A percentile compares a stretch with the other conserved stretches of the same genome.
phyloP scores from a whole-genome alignment of 2,888 invertebrate species.

The Stenolophus ochropezus region DNA sequence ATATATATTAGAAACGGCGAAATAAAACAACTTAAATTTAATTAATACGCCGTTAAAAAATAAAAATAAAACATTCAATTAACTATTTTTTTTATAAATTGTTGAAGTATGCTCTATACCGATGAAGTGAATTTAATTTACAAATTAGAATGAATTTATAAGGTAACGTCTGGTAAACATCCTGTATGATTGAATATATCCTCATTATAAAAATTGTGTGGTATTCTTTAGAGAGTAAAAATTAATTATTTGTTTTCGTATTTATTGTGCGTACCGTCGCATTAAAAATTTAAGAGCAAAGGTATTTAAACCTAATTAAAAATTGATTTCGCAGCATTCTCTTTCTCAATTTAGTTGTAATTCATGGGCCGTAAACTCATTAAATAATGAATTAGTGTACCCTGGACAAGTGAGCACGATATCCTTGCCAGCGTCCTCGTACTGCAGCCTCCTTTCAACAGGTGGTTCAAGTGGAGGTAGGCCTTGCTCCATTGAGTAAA shows the following conservation, averaged over 20 bases:
- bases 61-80: too few relatives aligned
- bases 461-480: slow-evolving; percentile 73
- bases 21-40: neutral
- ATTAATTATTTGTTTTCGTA: neutral
- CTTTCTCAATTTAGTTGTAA: slow-evolving; percentile 3
- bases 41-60: neutral
- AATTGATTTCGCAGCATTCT: neutral
- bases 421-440: slow-evolving; percentile 70
- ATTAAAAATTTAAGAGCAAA: neutral
- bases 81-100: too few relatives aligned
- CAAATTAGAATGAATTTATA: too few relatives aligned
- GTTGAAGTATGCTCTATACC: too few relatives aligned
- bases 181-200: too few relatives aligned
- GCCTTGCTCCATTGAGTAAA: slow-evolving; percentile 75
- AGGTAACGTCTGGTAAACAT: too few relatives aligned
- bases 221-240: neutral
- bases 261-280: neutral
- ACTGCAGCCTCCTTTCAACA: slow-evolving; percentile 71
- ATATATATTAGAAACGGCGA: neutral
- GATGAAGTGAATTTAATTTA: too few relatives aligned
- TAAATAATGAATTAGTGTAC: slow-evolving; percentile 67
- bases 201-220: too few relatives aligned
- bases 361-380: neutral
- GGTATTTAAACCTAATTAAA: neutral
- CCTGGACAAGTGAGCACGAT: slow-evolving; percentile 74